Evolutionary conservation across 2,113 vertebrate species (phyloP), one percentile per base, ranked within the genome.

Genomic region (Labeo rohita): DNA sequence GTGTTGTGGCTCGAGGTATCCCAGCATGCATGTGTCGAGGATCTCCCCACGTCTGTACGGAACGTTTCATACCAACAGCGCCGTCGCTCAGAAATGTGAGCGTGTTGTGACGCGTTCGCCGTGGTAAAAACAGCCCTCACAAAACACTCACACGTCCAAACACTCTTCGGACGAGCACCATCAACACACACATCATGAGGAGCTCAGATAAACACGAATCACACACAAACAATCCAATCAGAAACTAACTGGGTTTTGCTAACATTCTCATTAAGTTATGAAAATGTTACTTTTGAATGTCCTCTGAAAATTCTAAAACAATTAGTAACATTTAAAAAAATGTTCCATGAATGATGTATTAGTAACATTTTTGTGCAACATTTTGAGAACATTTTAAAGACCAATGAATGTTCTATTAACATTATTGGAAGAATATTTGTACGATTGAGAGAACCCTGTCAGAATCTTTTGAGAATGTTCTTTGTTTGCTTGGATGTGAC

Each of bases 51-150:
- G 8, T 70, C 16, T 70, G 66, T 70, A 36, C 8, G 8, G 66
- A 70, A 43, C 15, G 39, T 5, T 43, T 43, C 36, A 21, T 21
- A 16, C 68, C 36, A 18, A 70, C 34, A 70, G 66, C 7, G 6
- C 47, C n/a, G 45, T 28, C 4, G 5, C 18, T 79, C 34, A 80
- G 54, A 80, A 80, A 80, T 80, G 78, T 10, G 12, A 45, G n/a
- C 79, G 7, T 81, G 79, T 50, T 18, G 12, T 49, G 59, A 66
- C 61, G 12, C 0, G 36, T 43, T 80, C 10, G 6, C 18, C 21
- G 8, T 36, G 63, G 13, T 36, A 50, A 18, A 39, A n/a, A 78
- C 34, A 39, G 50, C 74, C 6, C 7, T 6, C 7, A 4, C 59
- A 8, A 45, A 72, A 43, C 36, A 21, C 47, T 23, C 28, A 18